phyloP scores from a whole-genome alignment of 2,888 invertebrate species.

The Apantesis nais region DNA sequence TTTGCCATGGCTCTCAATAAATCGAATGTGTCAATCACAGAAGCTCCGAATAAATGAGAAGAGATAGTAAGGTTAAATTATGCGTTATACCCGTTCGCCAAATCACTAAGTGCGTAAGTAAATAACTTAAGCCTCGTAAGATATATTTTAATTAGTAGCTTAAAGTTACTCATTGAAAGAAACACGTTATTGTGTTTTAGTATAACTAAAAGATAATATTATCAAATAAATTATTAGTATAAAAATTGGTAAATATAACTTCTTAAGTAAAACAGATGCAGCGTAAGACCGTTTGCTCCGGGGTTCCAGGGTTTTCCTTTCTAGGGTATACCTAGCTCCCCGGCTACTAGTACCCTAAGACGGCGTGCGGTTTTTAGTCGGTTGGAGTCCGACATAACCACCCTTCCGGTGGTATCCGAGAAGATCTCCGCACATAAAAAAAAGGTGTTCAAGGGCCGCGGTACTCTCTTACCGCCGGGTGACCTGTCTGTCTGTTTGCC shows the following conservation, averaged over 20 bases:
- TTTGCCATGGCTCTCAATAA: slow-evolving; percentile 19
- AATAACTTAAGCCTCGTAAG: slow-evolving; percentile 23
- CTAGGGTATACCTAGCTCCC: no score
- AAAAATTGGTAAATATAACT: neutral
- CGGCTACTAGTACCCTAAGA: no score
- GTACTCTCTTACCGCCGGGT: no score
- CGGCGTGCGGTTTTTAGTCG: no score
- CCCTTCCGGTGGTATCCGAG: no score
- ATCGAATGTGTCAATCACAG: slow-evolving; percentile 48
- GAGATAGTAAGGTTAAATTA: slow-evolving; percentile 58
- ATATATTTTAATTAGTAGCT: neutral
- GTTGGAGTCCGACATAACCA: no score
- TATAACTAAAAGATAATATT: neutral
- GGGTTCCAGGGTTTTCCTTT: no score
- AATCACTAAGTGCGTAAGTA: slow-evolving; percentile 26
- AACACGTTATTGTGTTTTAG: neutral
- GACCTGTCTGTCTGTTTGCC: no score
- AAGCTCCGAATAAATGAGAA: slow-evolving; percentile 42
- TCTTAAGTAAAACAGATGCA: neutral
- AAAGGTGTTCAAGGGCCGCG: no score
- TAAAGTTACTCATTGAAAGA: neutral
- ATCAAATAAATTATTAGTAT: neutral
- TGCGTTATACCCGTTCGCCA: slow-evolving; percentile 30
- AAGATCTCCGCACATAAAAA: no score
- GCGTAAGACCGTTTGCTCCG: no score